phyloP scores from a whole-genome alignment of 1,140 invertebrate genomes.

The Heliconius himera region DNA sequence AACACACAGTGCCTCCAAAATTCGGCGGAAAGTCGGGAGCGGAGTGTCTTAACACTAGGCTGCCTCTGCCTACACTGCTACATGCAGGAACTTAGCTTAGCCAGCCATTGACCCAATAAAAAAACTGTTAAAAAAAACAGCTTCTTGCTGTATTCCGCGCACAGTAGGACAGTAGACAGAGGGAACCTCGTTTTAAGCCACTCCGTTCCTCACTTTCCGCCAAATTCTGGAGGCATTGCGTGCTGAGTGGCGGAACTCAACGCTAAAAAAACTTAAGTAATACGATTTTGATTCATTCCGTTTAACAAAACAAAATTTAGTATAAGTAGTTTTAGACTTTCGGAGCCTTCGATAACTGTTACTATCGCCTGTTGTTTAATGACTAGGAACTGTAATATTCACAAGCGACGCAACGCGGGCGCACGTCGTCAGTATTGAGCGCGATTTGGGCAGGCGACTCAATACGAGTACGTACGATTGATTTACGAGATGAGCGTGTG shows the following conservation, averaged over 20 bases:
- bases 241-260: too few relatives aligned
- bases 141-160: too few relatives aligned
- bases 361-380: slow-evolving; percentile 47
- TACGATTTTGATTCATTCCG: background rate
- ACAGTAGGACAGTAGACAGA: too few relatives aligned
- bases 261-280: background rate
- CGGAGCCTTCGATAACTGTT: background rate
- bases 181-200: too few relatives aligned
- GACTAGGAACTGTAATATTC: slow-evolving; percentile 48
- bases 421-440: slow-evolving; percentile 60
- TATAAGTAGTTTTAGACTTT: background rate
- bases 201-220: too few relatives aligned
- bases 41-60: too few relatives aligned
- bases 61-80: too few relatives aligned
- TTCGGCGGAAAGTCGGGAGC: too few relatives aligned
- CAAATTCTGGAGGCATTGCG: too few relatives aligned
- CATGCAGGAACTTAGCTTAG: too few relatives aligned
- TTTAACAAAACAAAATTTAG: background rate
- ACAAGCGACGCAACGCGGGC: slow-evolving; percentile 23
- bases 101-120: background rate
- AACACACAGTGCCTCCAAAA: too few relatives aligned
- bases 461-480: slow-evolving; percentile 75
- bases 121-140: background rate
- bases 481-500: slow-evolving; percentile 81
- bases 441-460: slow-evolving; percentile 74